Conservation (phyloP, 2,113 vertebrate genomes). For the Eptesicus fuscus region DNA sequence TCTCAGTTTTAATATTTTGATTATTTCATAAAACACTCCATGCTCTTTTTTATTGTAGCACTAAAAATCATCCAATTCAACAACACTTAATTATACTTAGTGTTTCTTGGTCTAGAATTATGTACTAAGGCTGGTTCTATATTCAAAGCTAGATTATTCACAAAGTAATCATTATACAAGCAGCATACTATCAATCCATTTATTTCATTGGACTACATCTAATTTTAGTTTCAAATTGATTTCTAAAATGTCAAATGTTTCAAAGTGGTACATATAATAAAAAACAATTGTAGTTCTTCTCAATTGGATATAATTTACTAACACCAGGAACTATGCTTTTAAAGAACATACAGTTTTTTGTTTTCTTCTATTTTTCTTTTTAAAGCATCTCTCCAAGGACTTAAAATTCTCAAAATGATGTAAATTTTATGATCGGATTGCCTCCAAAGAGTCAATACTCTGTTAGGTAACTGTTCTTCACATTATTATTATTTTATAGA, state of each 20-base stretch:
- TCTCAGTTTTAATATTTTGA: slow-evolving; percentile 1
- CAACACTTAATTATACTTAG: neutral
- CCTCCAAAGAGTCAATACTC: neutral
- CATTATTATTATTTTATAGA: neutral
- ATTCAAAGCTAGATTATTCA: neutral
- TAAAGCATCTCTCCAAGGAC: neutral
- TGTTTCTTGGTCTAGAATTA: neutral
- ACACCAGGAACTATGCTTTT: neutral
- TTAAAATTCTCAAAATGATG: neutral
- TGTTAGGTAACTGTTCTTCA: neutral
- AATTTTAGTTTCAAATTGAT: neutral
- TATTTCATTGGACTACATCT: neutral
- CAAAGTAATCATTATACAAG: neutral
- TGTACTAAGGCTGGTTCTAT: neutral
- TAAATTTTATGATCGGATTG: neutral
- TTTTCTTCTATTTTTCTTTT: neutral
- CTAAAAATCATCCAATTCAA: neutral
- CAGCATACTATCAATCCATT: neutral
- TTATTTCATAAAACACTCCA: neutral
- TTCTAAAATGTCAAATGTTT: neutral
- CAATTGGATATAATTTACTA: neutral
- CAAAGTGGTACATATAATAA: neutral
- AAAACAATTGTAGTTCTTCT: neutral
- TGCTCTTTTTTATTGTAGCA: neutral
- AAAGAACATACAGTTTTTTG: neutral